Base-by-base conservation (phyloP, 2,888 invertebrate species). In the Acronicta alni region DNA sequence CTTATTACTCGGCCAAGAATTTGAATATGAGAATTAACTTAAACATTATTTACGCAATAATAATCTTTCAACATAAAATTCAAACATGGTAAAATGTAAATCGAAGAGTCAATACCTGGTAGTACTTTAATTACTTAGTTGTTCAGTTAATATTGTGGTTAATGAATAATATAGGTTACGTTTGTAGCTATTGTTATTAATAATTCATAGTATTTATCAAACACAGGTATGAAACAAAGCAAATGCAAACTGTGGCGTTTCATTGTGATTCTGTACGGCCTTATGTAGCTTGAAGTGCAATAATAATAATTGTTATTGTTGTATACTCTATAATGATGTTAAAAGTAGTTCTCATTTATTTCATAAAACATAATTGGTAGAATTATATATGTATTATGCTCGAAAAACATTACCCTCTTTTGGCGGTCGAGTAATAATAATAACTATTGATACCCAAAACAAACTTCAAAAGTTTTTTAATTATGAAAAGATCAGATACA, bases 211-310 rank as follows among this genome's bases (percentile, higher is more conserved):
- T 35, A n/a, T 35, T 32, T 35, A 35, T 5, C 35, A 35, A 35
- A 35, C 35, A 35, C 35, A 35, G 35, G n/a, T 35, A 35, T 35
- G 35, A n/a, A 35, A 30, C 30, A 30, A 35, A 35, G 35, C 35
- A 4, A 35, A n/a, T n/a, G n/a, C 14, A n/a, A 14, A 35, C 8
- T n/a, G 26, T 32, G n/a, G n/a, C n/a, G n/a, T 5, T 35, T n/a
- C 35, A 35, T 2, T 14, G 32, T 14, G 14, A 32, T 14, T 32
- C 5, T n/a, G 35, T n/a, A 12, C n/a, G 12, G 12, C 30, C 12
- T 30, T 12, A 20, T 20, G 20, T 20, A 20, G 20, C 20, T 9
- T 26, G 7, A 26, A 26, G 9, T 26, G 7, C 26, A 23, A 23
- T 23, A 3, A 26, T 26, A 2, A 9, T 26, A n/a, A 9, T 26